Evolutionary conservation across 1,140 invertebrate species (phyloP).

Genomic region (Drosophila lacertosa): DNA sequence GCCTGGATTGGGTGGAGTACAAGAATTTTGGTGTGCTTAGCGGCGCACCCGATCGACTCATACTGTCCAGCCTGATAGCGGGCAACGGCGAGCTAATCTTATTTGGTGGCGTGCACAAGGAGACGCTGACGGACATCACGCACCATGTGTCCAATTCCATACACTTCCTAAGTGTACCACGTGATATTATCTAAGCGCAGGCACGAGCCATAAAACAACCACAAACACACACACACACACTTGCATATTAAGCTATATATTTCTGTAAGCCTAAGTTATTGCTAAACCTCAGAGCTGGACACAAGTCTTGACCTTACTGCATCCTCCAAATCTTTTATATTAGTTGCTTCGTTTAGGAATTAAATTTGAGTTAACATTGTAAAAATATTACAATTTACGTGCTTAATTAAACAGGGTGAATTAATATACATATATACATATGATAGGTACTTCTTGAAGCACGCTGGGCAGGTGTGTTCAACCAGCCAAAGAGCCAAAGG

Average conservation of each 20-base stretch:
- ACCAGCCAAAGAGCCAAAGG: not conserved
- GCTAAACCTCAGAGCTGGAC: slow-evolving; percentile 10
- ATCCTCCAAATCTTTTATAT: not conserved
- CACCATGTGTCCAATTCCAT: slow-evolving; percentile 91
- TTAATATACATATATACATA: not conserved
- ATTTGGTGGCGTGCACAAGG: slow-evolving; percentile 96
- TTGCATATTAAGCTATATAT: slow-evolving; percentile 9
- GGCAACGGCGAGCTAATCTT: slow-evolving; percentile 96
- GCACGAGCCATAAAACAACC: slow-evolving; percentile 16
- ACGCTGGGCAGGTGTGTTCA: slow-evolving; percentile 13
- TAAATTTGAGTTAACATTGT: slow-evolving; percentile 43
- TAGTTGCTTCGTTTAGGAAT: slow-evolving; percentile 34
- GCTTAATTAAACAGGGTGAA: slow-evolving; percentile 35
- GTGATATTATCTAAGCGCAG: slow-evolving; percentile 88
- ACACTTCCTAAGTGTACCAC: slow-evolving; percentile 91
- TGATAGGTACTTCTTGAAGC: not conserved
- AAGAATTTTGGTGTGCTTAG: slow-evolving; percentile 86
- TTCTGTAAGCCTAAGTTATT: slow-evolving; percentile 35
- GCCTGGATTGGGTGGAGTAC: slow-evolving; percentile 91
- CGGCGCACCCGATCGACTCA: slow-evolving; percentile 93
- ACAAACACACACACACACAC: slow-evolving; percentile 11
- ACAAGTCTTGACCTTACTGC: not conserved
- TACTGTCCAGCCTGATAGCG: slow-evolving; percentile 94
- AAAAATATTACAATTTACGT: slow-evolving; percentile 30
- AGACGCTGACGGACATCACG: slow-evolving; percentile 85